A percentile compares a stretch with the other conserved stretches of the same genome.
phyloP scores from a whole-genome alignment of 1,140 invertebrate species.

The Drosophila repletoides region DNA sequence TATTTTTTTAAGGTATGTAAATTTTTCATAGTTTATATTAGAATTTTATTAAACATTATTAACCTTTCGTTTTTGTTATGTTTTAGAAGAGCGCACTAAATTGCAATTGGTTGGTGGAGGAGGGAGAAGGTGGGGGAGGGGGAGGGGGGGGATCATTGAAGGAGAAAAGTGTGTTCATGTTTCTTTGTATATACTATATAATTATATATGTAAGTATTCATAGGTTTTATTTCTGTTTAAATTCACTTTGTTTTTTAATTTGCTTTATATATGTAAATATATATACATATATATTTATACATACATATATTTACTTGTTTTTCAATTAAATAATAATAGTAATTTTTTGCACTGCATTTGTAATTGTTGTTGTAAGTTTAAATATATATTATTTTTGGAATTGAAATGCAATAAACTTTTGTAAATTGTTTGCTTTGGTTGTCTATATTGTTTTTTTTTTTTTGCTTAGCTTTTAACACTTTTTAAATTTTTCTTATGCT shows the following conservation, averaged over 20 bases:
- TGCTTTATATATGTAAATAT: neutral
- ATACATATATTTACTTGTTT: neutral
- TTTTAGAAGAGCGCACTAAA: slow-evolving; percentile 66
- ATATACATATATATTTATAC: neutral
- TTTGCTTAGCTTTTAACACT: no score
- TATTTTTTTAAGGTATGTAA: no score
- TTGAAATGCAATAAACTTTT: slow-evolving; percentile 43
- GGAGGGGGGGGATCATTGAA: slow-evolving; percentile 25
- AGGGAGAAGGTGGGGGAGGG: neutral
- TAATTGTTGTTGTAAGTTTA: slow-evolving; percentile 12
- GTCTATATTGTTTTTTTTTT: neutral
- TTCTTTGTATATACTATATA: slow-evolving; percentile 38
- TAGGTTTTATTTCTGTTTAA: slow-evolving; percentile 20
- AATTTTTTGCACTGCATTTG: slow-evolving; percentile 16
- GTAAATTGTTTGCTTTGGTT: slow-evolving; percentile 40
- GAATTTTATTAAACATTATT: slow-evolving; percentile 47
- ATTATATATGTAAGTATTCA: slow-evolving; percentile 5
- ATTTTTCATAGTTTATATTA: slow-evolving; percentile 46
- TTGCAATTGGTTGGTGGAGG: slow-evolving; percentile 21
- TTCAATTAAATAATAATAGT: slow-evolving; percentile 25
- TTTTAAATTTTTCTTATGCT: neutral
- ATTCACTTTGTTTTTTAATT: slow-evolving; percentile 9
- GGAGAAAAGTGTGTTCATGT: slow-evolving; percentile 58
- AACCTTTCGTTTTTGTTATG: slow-evolving; percentile 28
- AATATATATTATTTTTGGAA: slow-evolving; percentile 30